phyloP scores from a whole-genome alignment of 2,113 vertebrate genomes.

The Abramis brama region DNA sequence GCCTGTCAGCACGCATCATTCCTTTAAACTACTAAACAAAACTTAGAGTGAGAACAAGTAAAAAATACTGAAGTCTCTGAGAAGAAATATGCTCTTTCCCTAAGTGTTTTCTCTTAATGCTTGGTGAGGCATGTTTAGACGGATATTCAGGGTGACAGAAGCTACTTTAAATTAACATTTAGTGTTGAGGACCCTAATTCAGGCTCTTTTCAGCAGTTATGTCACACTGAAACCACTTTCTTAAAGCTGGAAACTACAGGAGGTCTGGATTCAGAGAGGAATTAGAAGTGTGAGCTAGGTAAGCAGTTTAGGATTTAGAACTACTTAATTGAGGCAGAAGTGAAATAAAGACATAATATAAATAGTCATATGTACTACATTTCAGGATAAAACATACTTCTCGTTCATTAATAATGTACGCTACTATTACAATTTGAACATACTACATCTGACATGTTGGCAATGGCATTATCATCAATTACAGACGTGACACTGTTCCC shows the following conservation, averaged over 20 bases:
- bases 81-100: background rate
- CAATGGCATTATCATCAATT: background rate
- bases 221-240: background rate
- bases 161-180: background rate
- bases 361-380: background rate
- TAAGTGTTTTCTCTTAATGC: conserved; percentile 9
- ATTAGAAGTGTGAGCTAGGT: background rate
- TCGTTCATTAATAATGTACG: background rate
- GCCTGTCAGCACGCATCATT: conserved; percentile 36
- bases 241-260: background rate
- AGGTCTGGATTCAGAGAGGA: conserved; percentile 10
- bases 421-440: background rate
- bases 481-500: background rate
- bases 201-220: background rate
- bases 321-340: background rate
- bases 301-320: background rate
- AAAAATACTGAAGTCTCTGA: background rate
- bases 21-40: conserved; percentile 3
- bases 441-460: background rate
- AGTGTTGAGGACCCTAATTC: background rate
- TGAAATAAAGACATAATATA: background rate
- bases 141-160: background rate
- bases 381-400: background rate
- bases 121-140: background rate
- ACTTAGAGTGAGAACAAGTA: background rate